These are phyloP conservation scores for Siderastrea radians DNA, from an alignment of 92 coral and sea anemone genomes.

Conservation along the genomic window DNA sequence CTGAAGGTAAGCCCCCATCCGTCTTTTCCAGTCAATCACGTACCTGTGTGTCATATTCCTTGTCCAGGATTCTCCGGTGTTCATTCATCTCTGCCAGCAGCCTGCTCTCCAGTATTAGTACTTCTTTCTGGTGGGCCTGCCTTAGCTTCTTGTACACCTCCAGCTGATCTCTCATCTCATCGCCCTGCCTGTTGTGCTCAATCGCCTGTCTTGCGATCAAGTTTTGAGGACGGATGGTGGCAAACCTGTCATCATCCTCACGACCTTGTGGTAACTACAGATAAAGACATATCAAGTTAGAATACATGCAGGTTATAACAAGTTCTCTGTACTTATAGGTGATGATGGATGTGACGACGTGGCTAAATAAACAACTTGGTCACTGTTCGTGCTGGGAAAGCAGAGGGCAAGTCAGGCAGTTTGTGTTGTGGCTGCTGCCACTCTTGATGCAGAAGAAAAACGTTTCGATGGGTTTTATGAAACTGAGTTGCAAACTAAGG, in stretches of 20 bases:
- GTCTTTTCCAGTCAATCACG: not conserved
- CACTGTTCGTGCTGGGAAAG: too few species aligned
- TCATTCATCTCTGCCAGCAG: slow-evolving; percentile 97
- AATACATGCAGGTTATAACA: not conserved
- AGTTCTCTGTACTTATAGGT: not conserved
- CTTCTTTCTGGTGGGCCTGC: slow-evolving; percentile 93
- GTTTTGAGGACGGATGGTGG: slow-evolving; percentile 98
- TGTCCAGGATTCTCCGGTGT: slow-evolving; percentile 90
- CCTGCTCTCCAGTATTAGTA: slow-evolving; percentile 84
- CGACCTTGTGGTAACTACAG: slow-evolving; percentile 64
- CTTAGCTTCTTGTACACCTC: slow-evolving; percentile 96
- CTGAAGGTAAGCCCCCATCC: not conserved
- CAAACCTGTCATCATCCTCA: slow-evolving; percentile 94
- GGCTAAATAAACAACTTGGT: too few species aligned
- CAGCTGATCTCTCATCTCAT: slow-evolving; percentile 94
- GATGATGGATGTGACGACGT: too few species aligned
- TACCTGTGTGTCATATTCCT: slow-evolving; percentile 95
- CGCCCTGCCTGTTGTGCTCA: slow-evolving; percentile 89
- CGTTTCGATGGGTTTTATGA: too few species aligned
- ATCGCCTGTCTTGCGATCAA: slow-evolving; percentile 92
- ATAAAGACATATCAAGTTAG: not conserved
- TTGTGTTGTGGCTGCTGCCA: too few species aligned
- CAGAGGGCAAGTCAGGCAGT: too few species aligned
- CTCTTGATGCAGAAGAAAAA: too few species aligned
- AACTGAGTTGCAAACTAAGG: too few species aligned